Conservation (phyloP, 1,140 invertebrate species). For the Habropoda laboriosa region DNA sequence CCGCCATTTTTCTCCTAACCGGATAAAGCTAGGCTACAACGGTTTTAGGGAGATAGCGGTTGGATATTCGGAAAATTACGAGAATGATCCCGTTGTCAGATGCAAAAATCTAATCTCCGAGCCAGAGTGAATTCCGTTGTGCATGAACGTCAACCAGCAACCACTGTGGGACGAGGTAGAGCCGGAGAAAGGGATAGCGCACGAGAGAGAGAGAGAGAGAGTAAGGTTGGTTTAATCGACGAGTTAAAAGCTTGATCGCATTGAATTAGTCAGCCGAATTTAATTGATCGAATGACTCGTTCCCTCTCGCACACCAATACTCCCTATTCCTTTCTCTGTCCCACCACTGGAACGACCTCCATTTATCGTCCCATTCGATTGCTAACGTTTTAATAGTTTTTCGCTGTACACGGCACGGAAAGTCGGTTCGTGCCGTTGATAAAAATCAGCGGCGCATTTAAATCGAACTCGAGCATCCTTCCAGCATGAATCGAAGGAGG, state of each 20-base stretch:
- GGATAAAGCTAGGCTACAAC: too few species aligned
- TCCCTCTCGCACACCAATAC: slow-evolving; percentile 1
- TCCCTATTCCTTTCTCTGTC: slow-evolving; percentile 4
- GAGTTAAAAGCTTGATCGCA: slow-evolving; percentile 54
- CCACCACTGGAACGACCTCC: background rate
- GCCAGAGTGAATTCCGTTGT: slow-evolving; percentile 25
- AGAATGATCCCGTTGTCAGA: background rate
- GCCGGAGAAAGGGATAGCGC: background rate
- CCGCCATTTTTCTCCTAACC: too few species aligned
- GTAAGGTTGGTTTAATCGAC: slow-evolving; percentile 43
- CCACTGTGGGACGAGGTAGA: background rate
- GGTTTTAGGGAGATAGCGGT: too few species aligned
- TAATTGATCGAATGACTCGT: slow-evolving; percentile 50
- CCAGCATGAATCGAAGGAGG: background rate
- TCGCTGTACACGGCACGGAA: slow-evolving; percentile 1
- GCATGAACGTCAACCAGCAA: background rate
- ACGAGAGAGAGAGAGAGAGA: background rate
- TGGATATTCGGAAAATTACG: slow-evolving; percentile 4
- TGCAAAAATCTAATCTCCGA: slow-evolving; percentile 16
- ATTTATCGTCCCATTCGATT: slow-evolving; percentile 34
- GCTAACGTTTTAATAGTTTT: slow-evolving; percentile 48
- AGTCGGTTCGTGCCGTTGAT: background rate
- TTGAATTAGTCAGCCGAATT: slow-evolving; percentile 60
- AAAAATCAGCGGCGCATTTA: slow-evolving; percentile 18
- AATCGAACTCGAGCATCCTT: slow-evolving; percentile 13